Base-by-base conservation (phyloP, 2,113 vertebrate genomes). In the Entelurus aequoreus region DNA sequence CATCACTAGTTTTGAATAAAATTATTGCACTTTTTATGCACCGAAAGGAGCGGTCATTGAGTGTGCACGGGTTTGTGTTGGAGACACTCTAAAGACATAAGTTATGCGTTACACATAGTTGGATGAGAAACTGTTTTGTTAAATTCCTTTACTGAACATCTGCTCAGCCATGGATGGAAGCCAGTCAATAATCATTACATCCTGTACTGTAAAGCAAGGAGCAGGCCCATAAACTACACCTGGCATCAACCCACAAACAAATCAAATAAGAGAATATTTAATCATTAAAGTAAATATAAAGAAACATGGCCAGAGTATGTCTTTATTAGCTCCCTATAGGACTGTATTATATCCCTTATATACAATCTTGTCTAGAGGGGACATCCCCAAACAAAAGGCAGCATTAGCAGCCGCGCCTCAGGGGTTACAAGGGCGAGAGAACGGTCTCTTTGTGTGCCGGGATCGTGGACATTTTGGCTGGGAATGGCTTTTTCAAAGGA, bases 381-480 rank as follows among this genome's bases (percentile, higher is more conserved):
- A 62, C 40, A 63, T 68, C 51, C 61, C 53, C 53, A 14, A 42
- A 37, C 59, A 69, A 75, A 64, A 58, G 59, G 16, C n/a, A 50
- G 38, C 42, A 7, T 66, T 76, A 42, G 66, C 72, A 47, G 44
- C 38, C 48, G 19, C 13, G 78, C 81, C 83, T 84, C 37, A 1
- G 52, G 82, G 83, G 68, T 68, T 67, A 63, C 46, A 50, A 78
- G 75, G 74, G 63, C 76, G 57, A 63, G n/a, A 47, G 65, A 87
- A 87, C 89, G 77, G 60, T 69, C 66, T 78, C 87, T 86, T 86
- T 91, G 90, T 90, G 63, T 49, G 65, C 63, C 19, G 69, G 42
- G 65, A 74, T 78, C 56, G 38, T n/a, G 66, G 69, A 68, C 37
- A 35, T 28, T 80, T 75, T 42, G 53, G 64, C 65, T 58, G 69